Evolutionary conservation across 2,113 vertebrate species (phyloP).

Genomic region (Prunella himalayana): DNA sequence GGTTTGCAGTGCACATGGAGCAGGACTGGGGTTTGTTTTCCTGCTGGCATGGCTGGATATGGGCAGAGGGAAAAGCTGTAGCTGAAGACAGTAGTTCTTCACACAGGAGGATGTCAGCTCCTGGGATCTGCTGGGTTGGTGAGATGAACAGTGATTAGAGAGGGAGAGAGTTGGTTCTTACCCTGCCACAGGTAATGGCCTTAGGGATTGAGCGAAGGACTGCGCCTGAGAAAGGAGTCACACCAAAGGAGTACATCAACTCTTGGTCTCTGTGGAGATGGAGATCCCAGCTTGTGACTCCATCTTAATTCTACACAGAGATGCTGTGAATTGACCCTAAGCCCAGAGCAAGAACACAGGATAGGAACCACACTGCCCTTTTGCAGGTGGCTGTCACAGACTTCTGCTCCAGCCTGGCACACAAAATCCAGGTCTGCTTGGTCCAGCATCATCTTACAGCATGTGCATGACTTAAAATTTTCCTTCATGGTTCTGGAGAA

Average conservation of each 20-base stretch:
- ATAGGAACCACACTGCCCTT: not conserved
- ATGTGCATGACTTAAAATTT: not conserved
- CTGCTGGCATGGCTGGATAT: not conserved
- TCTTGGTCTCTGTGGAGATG: not conserved
- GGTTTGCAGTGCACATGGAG: not conserved
- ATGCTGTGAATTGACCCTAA: not conserved
- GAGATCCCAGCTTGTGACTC: not conserved
- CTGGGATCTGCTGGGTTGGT: not conserved
- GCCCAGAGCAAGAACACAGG: not conserved
- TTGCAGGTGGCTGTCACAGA: not conserved
- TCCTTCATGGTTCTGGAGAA: not conserved
- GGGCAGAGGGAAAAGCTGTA: not conserved
- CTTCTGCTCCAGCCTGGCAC: not conserved
- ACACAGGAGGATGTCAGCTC: rapidly evolving
- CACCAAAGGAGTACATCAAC: rapidly evolving
- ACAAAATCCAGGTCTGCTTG: not conserved
- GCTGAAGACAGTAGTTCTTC: not conserved
- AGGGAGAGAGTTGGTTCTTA: not conserved
- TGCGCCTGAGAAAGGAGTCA: not conserved
- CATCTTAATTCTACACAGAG: not conserved
- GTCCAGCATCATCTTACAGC: not conserved
- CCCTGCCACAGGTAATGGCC: not conserved
- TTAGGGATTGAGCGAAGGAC: not conserved
- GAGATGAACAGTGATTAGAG: not conserved
- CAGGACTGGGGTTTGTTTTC: not conserved